Evolutionary conservation across 2,888 invertebrate genomes (phyloP).

Genomic region (Pterostichus niger): DNA sequence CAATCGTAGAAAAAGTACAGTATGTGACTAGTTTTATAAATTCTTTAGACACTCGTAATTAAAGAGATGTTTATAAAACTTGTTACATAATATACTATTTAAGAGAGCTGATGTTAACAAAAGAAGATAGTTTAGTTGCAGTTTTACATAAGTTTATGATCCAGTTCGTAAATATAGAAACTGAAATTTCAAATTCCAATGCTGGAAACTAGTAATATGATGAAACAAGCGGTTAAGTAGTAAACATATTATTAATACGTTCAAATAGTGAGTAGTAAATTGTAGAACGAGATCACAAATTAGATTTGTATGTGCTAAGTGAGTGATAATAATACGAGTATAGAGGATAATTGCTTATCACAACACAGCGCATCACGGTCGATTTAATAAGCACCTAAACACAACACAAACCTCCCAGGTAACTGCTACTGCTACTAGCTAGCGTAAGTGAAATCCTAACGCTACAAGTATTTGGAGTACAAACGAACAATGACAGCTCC

Average conservation of each 20-base stretch:
- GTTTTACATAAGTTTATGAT: too few species aligned
- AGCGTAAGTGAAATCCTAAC: not conserved
- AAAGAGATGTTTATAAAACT: too few species aligned
- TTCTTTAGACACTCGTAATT: too few species aligned
- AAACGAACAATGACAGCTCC: constrained; percentile 41
- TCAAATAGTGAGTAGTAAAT: constrained; percentile 16
- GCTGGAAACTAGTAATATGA: not conserved
- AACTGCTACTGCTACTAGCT: constrained; percentile 30
- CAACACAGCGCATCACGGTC: constrained; percentile 47
- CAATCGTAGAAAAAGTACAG: too few species aligned
- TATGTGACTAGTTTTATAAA: too few species aligned
- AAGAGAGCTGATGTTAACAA: too few species aligned
- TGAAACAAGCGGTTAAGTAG: constrained; percentile 3
- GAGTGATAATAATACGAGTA: constrained; percentile 29
- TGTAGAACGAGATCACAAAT: not conserved
- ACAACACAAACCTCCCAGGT: constrained; percentile 19
- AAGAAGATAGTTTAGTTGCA: too few species aligned
- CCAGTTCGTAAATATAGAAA: not conserved
- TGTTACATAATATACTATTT: too few species aligned
- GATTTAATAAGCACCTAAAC: constrained; percentile 58
- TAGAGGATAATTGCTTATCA: constrained; percentile 49
- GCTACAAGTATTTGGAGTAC: too few species aligned
- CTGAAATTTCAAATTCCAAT: not conserved
- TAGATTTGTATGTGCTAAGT: constrained; percentile 38
- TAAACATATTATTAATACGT: constrained; percentile 45